Base-by-base conservation (phyloP, 1,140 invertebrate species). In the Calephelis nemesis region DNA sequence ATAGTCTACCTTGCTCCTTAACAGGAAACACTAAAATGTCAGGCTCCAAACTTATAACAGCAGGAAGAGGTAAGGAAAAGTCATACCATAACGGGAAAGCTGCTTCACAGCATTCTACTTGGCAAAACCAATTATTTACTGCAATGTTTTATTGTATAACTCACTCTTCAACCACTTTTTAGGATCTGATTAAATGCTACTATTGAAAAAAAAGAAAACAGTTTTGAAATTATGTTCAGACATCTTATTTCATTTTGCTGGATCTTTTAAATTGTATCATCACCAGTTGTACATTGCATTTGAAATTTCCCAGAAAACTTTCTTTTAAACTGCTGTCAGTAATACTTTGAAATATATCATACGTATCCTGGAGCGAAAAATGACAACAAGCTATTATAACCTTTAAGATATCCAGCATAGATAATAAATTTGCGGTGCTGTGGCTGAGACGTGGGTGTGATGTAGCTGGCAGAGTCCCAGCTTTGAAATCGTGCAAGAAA, bases 401-500 rank as follows among this genome's bases (percentile, higher is more conserved):
- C 54, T 60, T 60, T 60, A 60, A 60, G 54, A 60, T 60, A n/a
- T 40, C 11, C 1, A 11, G 54, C 54, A 40, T 60, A 60, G 54
- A 40, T 60, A 60, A 40, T 60, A 60, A 60, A 60, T 39, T 40
- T 60, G 54, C 39, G 30, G 39, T n/a, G 12, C 54, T n/a, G 1
- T 40, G 39, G 30, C 13, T 39, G 54, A 60, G 30, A 5, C 39
- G 54, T 60, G 54, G 54, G 54, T 60, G 54, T 60, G 54, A 60
- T 60, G 54, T 60, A 74, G 70, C 73, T 77, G 75, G 73, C 75
- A 77, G 68, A 69, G 73, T 67, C 70, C 73, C 75, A 77, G 75
- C 47, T 66, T 60, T 71, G 75, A 71, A 77, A 68, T 72, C 75
- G 73, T 77, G 71, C 73, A 77, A 77, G 75, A 77, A 75, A 75